These are phyloP conservation scores for Hypena proboscidalis DNA, from an alignment of 2,888 invertebrate genomes.

Conservation along the genomic window DNA sequence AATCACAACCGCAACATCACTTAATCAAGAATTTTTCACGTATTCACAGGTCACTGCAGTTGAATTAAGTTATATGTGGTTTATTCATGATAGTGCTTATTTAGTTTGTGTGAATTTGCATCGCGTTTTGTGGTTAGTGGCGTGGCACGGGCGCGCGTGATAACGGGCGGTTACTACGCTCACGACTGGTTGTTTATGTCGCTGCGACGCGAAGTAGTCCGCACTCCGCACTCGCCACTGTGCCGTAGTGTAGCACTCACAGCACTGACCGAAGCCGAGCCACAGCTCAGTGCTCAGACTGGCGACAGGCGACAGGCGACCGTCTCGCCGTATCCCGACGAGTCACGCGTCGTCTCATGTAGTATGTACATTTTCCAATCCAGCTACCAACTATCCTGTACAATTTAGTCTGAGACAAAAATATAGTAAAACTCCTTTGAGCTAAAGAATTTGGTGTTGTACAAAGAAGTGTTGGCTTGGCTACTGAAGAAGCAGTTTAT, in stretches of 20 bases:
- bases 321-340: constrained; percentile 5
- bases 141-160: constrained; percentile 34
- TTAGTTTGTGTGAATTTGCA: constrained; percentile 38
- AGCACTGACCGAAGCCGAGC: constrained; percentile 11
- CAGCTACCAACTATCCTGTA: neutral
- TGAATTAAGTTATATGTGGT: constrained; percentile 43
- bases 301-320: too few species aligned
- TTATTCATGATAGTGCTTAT: constrained; percentile 51
- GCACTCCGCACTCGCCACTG: constrained; percentile 13
- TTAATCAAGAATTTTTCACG: constrained; percentile 38
- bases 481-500: too few species aligned
- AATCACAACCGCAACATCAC: constrained; percentile 29
- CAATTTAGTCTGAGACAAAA: neutral
- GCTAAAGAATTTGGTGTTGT: too few species aligned
- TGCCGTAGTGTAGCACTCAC: constrained; percentile 9
- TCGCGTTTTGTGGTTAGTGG: constrained; percentile 29
- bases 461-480: too few species aligned
- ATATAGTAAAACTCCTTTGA: too few species aligned
- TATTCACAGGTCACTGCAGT: constrained; percentile 46
- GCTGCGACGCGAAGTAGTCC: too few species aligned
- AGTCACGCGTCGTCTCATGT: constrained; percentile 2
- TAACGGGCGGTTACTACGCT: constrained; percentile 30
- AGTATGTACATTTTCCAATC: neutral
- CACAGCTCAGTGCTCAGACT: constrained; percentile 3
- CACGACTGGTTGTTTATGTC: constrained; percentile 30